Evolutionary conservation across 2,888 invertebrate genomes (phyloP), one percentile per base, ranked within the genome.

Genomic region (Latrodectus elegans): DNA sequence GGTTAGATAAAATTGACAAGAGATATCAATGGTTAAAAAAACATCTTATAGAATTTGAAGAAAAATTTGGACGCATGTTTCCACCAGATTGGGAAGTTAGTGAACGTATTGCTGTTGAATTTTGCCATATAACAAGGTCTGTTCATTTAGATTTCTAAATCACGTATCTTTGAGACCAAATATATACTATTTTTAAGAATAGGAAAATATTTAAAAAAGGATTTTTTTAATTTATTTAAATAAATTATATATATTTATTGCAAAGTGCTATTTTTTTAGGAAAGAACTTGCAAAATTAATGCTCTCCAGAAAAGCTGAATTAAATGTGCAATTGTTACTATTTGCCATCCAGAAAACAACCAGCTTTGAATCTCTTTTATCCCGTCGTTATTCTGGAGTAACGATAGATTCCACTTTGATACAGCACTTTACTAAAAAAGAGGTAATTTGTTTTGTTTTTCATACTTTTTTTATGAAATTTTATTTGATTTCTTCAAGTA

Each of bases 291-390:
- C 95, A 0, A 95, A 95, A 91, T 94, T 99, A 38, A 97, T 99
- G 97, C 93, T 94, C 12, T 95, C 96, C 90, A 77, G 98, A 55
- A 94, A 95, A 87, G 93, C 93, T 87, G 98, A 98, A 93, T 95
- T 99, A 79, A 99, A 99, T 92, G 98, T 99, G 0, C 98, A 99
- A 92, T 93, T 99, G 67, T 93, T 99, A 51, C 93, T 99, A 0
- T 97, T 96, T 93, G 98, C 98, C 4, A 97, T 99, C 90, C 97
- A 98, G 92, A 96, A 97, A 92, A 99, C 99, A 0, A 95, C 95
- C 89, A 95, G 95, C 92, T 99, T 99, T 92, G 99, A 99, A 92
- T 94, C 95, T 90, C 93, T 99, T 65, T 93, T 99, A 83, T 95
- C 96, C n/a, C 96, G 97, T 92, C 93, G 98, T 80, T 99, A 99